Percentiles rank a stretch among this genome's conserved stretches.
Evolutionary conservation across 2,113 vertebrate genomes (phyloP).

Genomic region (Ifrita kowaldi): DNA sequence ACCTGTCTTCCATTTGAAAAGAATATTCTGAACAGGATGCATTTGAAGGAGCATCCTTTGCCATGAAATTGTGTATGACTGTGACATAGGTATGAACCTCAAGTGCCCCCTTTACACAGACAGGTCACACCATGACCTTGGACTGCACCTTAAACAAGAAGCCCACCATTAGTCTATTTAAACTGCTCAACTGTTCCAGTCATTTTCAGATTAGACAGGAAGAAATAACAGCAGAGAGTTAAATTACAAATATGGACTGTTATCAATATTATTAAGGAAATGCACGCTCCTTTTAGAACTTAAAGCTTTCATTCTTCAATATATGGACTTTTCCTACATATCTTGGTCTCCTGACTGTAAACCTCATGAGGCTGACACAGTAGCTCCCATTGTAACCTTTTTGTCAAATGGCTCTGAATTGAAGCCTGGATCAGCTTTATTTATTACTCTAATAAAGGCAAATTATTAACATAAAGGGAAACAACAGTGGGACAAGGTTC

Average conservation of each 20-base stretch:
- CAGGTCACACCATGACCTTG: not conserved
- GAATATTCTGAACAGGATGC: not conserved
- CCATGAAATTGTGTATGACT: not conserved
- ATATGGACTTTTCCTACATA: not conserved
- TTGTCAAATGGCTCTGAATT: not conserved
- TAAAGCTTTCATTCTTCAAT: not conserved
- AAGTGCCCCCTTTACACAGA: not conserved
- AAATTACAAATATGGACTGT: not conserved
- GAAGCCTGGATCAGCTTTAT: not conserved
- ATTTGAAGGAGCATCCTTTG: not conserved
- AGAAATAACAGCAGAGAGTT: not conserved
- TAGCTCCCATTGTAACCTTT: not conserved
- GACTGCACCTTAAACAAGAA: not conserved
- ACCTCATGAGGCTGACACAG: not conserved
- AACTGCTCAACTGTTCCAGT: not conserved
- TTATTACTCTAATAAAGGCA: constrained; percentile 19
- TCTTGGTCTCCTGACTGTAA: not conserved
- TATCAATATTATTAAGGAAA: not conserved
- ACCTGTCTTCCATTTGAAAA: not conserved
- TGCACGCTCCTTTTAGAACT: not conserved
- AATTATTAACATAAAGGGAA: constrained; percentile 21
- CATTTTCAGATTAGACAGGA: not conserved
- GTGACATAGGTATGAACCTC: rapidly evolving
- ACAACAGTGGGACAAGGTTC: not conserved
- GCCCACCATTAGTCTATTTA: not conserved